These are phyloP conservation scores for Helicoverpa armigera DNA, from an alignment of 1,140 invertebrate genomes.

Conservation along the genomic window DNA sequence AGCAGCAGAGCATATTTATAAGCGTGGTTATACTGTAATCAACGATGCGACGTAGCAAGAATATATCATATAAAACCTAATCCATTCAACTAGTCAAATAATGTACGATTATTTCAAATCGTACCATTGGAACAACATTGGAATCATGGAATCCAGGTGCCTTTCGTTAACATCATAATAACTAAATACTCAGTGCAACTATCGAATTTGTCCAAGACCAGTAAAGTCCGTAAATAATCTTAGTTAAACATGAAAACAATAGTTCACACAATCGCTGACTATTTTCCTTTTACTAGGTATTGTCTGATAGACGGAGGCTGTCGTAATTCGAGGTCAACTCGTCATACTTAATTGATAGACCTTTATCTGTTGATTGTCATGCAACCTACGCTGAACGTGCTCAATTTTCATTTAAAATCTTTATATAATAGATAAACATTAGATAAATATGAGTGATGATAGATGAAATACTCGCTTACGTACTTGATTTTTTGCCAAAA, in stretches of 20 bases:
- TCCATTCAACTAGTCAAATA: too few relatives aligned
- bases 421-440: not conserved
- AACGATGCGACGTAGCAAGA: too few relatives aligned
- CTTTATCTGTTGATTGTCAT: conserved; percentile 52
- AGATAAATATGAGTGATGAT: not conserved
- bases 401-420: not conserved
- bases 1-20: too few relatives aligned
- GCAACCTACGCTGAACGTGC: conserved; percentile 40
- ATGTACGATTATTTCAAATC: not conserved
- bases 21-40: too few relatives aligned
- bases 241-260: conserved; percentile 12
- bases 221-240: not conserved
- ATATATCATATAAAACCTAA: too few relatives aligned
- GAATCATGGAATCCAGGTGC: too few relatives aligned
- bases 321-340: conserved; percentile 51
- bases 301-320: conserved; percentile 37
- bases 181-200: too few relatives aligned
- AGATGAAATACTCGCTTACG: too few relatives aligned
- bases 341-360: conserved; percentile 56
- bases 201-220: too few relatives aligned
- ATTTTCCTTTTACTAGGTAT: conserved; percentile 36
- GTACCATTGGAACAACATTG: not conserved
- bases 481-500: too few relatives aligned
- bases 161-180: too few relatives aligned
- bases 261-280: conserved; percentile 25